Conservation (phyloP, 2,888 invertebrate species). For the Periphyllus acericola region DNA sequence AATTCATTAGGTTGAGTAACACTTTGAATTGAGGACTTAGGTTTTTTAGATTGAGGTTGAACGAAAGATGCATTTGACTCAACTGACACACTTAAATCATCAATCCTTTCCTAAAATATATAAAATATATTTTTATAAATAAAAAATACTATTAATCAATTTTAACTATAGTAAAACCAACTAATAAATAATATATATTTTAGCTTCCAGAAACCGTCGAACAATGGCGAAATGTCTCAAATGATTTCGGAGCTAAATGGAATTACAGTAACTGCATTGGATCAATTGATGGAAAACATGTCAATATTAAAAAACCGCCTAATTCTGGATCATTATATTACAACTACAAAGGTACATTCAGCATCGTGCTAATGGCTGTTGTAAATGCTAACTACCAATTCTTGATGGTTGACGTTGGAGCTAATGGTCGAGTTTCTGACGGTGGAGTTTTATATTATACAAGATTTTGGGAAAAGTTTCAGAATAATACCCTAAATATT, state of each 20-base stretch:
- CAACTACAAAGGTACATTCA: constrained; percentile 65
- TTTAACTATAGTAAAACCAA: no score
- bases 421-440: constrained; percentile 62
- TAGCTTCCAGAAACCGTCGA: no score
- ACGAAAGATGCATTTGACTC: no score
- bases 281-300: constrained; percentile 66
- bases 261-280: constrained; percentile 66
- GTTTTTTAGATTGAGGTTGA: not conserved
- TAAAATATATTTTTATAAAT: no score
- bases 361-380: constrained; percentile 65
- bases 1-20: constrained; percentile 30
- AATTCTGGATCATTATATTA: constrained; percentile 65
- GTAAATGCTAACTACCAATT: constrained; percentile 66
- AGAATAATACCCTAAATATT: constrained; percentile 30
- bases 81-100: no score
- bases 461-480: constrained; percentile 51
- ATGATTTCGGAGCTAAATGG: constrained; percentile 63
- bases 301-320: constrained; percentile 65
- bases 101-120: no score
- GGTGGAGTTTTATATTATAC: constrained; percentile 60
- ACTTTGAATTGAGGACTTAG: not conserved
- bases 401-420: constrained; percentile 59
- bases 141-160: no score
- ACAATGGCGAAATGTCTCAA: no score
- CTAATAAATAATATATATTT: no score